Evolutionary conservation across 2,888 invertebrate species (phyloP).

Genomic region (Drosophila parthenogenetica): DNA sequence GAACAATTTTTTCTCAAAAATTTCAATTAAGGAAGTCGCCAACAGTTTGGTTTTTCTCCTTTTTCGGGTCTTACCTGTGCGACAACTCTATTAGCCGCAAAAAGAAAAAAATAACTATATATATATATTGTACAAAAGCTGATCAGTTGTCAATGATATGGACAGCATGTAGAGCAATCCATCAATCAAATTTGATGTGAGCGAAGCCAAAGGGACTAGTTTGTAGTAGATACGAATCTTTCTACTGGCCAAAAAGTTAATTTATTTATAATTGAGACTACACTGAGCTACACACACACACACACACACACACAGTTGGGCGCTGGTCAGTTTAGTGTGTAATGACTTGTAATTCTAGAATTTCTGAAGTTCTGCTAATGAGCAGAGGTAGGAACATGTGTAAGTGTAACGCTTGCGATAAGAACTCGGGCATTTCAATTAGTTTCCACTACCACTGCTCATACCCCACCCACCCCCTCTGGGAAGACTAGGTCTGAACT

Average conservation of each 20-base stretch:
- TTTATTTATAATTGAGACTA: slow-evolving; percentile 74
- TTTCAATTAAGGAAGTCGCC: slow-evolving; percentile 26
- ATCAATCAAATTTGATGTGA: slow-evolving; percentile 75
- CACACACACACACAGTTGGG: slow-evolving; percentile 5
- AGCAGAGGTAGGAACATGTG: slow-evolving; percentile 56
- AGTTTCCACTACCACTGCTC: not conserved
- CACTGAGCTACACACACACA: slow-evolving; percentile 1
- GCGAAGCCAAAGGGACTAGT: slow-evolving; percentile 30
- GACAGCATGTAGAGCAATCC: slow-evolving; percentile 43
- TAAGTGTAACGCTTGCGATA: slow-evolving; percentile 73
- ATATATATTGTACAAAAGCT: slow-evolving; percentile 7
- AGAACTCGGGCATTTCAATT: slow-evolving; percentile 74
- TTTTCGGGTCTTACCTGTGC: not conserved
- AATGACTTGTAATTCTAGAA: slow-evolving; percentile 83
- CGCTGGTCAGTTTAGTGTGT: slow-evolving; percentile 51
- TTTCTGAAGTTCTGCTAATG: slow-evolving; percentile 82
- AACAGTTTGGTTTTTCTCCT: not conserved
- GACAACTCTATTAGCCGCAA: slow-evolving; percentile 50
- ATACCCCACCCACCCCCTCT: no score
- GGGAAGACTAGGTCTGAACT: slow-evolving; percentile 29
- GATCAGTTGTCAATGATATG: slow-evolving; percentile 76
- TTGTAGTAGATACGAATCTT: slow-evolving; percentile 63
- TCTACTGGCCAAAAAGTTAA: slow-evolving; percentile 73
- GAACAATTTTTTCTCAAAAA: not conserved
- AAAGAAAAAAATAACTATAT: not conserved